A percentile compares a stretch with the other conserved stretches of the same genome.
Evolutionary conservation across 2,888 invertebrate species (phyloP).

Genomic region (Thera britannica): DNA sequence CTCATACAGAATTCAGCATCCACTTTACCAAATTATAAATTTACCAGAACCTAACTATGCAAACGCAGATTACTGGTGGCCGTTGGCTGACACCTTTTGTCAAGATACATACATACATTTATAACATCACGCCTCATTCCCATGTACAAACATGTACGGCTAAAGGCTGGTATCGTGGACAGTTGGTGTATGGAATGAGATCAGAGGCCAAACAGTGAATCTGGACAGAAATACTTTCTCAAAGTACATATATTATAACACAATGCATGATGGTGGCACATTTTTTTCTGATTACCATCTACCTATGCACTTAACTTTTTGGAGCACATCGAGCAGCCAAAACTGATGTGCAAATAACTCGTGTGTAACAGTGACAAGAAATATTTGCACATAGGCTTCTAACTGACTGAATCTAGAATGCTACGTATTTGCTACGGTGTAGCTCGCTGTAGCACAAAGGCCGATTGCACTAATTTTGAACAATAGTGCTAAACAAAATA

Average conservation of each 20-base stretch:
- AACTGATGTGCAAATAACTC: neutral
- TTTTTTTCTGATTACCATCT: neutral
- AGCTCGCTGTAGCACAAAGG: neutral
- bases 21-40: neutral
- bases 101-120: too few species aligned
- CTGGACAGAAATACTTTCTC: too few species aligned
- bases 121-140: too few species aligned
- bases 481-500: too few species aligned
- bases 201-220: too few species aligned
- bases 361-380: neutral
- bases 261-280: too few species aligned
- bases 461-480: too few species aligned
- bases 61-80: constrained; percentile 2
- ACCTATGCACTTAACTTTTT: neutral
- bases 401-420: neutral
- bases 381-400: neutral
- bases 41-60: constrained; percentile 3
- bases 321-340: too few species aligned
- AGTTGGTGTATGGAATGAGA: too few species aligned
- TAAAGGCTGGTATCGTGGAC: too few species aligned
- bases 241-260: too few species aligned
- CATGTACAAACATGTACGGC: too few species aligned
- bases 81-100: neutral
- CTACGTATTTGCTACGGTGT: constrained; percentile 18
- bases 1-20: neutral